Percentiles rank a stretch among this genome's conserved stretches.
Conservation (phyloP, 2,888 invertebrate species). For the Ganaspis brasiliensis region DNA sequence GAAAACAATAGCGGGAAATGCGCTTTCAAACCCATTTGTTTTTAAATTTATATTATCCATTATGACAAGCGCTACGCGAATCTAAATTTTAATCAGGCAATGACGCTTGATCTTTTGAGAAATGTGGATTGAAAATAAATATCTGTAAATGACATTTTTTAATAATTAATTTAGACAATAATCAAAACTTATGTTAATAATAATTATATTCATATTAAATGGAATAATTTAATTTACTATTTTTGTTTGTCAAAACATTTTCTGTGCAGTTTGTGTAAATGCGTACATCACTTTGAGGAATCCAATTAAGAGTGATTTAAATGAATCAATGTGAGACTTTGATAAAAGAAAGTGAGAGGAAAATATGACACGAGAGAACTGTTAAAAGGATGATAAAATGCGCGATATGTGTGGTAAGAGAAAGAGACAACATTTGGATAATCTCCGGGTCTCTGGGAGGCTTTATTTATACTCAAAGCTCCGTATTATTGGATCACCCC, state of each 20-base stretch:
- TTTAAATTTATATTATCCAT: conserved; percentile 1
- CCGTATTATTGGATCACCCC: conserved; percentile 80
- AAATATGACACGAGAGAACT: conserved; percentile 49
- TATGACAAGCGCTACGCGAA: neutral
- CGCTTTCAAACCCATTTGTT: conserved; percentile 46
- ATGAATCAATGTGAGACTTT: too few relatives aligned
- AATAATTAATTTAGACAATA: too few relatives aligned
- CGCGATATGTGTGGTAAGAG: conserved; percentile 58
- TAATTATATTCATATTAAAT: too few relatives aligned
- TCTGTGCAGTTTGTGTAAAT: too few relatives aligned
- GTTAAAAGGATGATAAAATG: conserved; percentile 47
- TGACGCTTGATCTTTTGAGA: too few relatives aligned
- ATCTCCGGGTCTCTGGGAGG: conserved; percentile 73
- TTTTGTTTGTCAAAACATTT: too few relatives aligned
- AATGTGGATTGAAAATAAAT: too few relatives aligned
- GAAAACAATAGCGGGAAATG: conserved; percentile 60
- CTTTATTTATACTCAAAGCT: conserved; percentile 79
- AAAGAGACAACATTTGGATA: conserved; percentile 62
- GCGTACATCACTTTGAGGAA: too few relatives aligned
- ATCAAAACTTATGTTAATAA: too few relatives aligned
- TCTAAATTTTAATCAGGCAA: neutral
- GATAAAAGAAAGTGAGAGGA: conserved; percentile 38
- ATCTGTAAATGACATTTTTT: too few relatives aligned
- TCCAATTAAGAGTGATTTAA: too few relatives aligned
- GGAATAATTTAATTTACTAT: too few relatives aligned